Evolutionary conservation across 2,888 invertebrate species (phyloP).

Genomic region (Drosophila niveifrons): DNA sequence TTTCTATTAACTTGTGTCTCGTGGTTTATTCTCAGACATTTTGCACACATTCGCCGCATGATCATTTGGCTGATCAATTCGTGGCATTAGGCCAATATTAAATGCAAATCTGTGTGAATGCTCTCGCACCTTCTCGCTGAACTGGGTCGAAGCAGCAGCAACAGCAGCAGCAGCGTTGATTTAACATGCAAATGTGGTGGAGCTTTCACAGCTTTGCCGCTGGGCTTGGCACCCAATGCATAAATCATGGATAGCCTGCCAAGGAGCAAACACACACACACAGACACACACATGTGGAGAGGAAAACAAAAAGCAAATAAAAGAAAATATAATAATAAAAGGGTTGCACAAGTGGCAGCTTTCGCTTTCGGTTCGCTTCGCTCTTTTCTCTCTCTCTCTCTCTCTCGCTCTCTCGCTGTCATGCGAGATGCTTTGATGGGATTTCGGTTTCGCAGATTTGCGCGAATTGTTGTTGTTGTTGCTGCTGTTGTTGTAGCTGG

Average conservation of each 20-base stretch:
- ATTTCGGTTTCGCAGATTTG: conserved; percentile 57
- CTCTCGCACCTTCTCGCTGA: conserved; percentile 15
- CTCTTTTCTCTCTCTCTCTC: not conserved
- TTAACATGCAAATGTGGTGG: conserved; percentile 67
- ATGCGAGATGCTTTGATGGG: conserved; percentile 41
- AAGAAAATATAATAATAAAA: conserved; percentile 47
- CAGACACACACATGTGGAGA: not conserved
- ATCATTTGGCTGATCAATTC: conserved; percentile 27
- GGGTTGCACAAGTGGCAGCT: conserved; percentile 76
- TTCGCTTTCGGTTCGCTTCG: conserved; percentile 46
- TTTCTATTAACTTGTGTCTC: too few relatives aligned
- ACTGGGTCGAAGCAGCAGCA: not conserved
- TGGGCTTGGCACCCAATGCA: conserved; percentile 56
- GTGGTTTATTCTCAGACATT: not conserved
- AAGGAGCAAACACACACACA: conserved; percentile 16
- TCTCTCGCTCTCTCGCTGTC: not conserved
- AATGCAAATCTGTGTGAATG: conserved; percentile 45
- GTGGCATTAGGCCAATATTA: conserved; percentile 42
- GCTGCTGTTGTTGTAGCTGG: conserved; percentile 25
- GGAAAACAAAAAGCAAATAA: conserved; percentile 18
- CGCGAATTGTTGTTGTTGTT: conserved; percentile 21
- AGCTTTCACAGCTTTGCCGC: conserved; percentile 51
- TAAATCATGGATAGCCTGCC: conserved; percentile 65
- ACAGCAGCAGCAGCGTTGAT: conserved; percentile 21
- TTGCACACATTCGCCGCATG: conserved; percentile 6